phyloP scores from a whole-genome alignment of 23 tunicate species.

The Halocynthia aurantium region DNA sequence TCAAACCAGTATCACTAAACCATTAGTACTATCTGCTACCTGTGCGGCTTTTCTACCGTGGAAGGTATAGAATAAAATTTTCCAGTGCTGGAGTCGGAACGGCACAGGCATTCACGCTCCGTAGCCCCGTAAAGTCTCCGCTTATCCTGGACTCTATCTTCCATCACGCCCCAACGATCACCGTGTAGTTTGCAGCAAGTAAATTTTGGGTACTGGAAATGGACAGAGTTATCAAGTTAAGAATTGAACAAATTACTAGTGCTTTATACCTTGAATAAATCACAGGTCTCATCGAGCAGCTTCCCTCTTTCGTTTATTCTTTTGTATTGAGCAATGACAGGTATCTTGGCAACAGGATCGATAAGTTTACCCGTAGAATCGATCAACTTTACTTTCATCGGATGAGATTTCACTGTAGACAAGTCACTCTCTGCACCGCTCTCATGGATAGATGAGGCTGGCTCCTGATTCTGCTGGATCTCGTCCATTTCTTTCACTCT shows the following conservation, averaged over 20 bases:
- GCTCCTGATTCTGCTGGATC: neutral
- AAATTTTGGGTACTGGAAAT: conserved; percentile 41
- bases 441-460: neutral
- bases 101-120: conserved; percentile 24
- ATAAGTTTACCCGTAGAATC: conserved; percentile 28
- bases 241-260: neutral
- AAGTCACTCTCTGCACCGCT: neutral
- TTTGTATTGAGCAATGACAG: conserved; percentile 14
- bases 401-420: neutral
- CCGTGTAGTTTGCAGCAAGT: conserved; percentile 40
- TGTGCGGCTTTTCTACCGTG: conserved; percentile 22
- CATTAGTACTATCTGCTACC: neutral
- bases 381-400: neutral
- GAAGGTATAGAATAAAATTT: conserved; percentile 10
- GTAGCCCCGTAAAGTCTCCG: conserved; percentile 6
- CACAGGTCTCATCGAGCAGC: conserved; percentile 43
- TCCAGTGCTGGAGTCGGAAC: conserved; percentile 5
- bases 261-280: conserved; percentile 40
- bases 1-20: no score
- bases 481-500: neutral
- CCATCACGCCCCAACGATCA: neutral
- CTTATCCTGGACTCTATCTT: neutral
- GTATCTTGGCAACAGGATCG: conserved; percentile 10
- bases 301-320: conserved; percentile 12
- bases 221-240: neutral